Conservation (phyloP, 2,113 vertebrate genomes). For the Phylloscopus whistleri region DNA sequence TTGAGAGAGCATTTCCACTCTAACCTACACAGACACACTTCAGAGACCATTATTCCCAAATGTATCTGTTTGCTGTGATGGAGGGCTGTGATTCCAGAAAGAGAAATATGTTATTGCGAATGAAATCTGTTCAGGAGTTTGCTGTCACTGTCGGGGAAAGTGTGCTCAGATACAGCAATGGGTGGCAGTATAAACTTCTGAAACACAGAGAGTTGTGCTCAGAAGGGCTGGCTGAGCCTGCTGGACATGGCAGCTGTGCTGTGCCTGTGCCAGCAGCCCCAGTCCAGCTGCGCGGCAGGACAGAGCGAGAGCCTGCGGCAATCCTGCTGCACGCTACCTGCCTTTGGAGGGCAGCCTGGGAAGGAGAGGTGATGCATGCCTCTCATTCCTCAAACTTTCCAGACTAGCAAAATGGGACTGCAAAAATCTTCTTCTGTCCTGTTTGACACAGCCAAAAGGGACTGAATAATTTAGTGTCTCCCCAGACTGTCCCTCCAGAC, state of each 20-base stretch:
- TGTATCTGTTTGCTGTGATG: background rate
- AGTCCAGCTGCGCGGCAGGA: background rate
- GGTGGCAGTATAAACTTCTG: slow-evolving; percentile 36
- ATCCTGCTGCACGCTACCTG: rapidly evolving
- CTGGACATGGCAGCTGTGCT: rapidly evolving
- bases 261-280: background rate
- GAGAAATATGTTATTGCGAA: background rate
- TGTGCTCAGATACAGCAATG: background rate
- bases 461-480: background rate
- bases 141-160: background rate
- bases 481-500: background rate
- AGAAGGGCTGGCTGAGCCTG: background rate
- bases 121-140: background rate
- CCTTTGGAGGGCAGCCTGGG: background rate
- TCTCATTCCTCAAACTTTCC: background rate
- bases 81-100: background rate
- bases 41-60: background rate
- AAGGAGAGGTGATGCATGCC: background rate
- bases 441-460: background rate
- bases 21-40: background rate
- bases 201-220: background rate
- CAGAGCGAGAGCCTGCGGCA: rapidly evolving
- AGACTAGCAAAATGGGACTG: background rate
- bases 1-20: background rate
- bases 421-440: background rate